Conservation (phyloP, 2,797 vertebrate species). For the Esox masquinongy region DNA sequence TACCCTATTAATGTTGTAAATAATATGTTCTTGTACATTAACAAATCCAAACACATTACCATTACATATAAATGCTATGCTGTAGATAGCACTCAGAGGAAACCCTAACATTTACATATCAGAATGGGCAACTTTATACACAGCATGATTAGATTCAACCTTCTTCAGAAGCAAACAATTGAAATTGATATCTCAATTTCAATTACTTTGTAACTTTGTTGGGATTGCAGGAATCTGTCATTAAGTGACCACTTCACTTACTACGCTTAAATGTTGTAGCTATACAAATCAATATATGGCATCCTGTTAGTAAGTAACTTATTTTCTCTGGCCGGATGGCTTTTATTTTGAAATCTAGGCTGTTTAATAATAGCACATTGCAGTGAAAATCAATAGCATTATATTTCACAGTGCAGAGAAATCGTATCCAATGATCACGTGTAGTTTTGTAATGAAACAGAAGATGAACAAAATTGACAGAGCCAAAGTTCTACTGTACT, state of each 20-base stretch:
- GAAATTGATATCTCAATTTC: conserved; percentile 65
- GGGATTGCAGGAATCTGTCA: conserved; percentile 56
- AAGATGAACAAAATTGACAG: neutral
- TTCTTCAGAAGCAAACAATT: conserved; percentile 1
- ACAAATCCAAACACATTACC: neutral
- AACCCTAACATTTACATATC: neutral
- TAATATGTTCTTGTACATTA: neutral
- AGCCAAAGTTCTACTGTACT: neutral
- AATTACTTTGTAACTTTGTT: conserved; percentile 74
- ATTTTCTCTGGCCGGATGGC: neutral
- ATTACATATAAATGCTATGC: neutral
- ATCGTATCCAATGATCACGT: neutral
- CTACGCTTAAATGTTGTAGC: conserved; percentile 69
- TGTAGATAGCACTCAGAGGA: neutral
- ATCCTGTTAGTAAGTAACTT: conserved; percentile 66
- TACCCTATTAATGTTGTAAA: too few relatives aligned
- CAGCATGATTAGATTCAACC: neutral
- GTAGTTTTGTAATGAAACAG: neutral
- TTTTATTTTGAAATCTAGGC: conserved; percentile 12
- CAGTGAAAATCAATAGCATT: conserved; percentile 20
- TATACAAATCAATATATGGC: conserved; percentile 74
- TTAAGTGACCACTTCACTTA: conserved; percentile 55
- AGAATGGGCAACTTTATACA: neutral
- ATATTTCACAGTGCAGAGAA: conserved; percentile 14
- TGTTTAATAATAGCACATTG: conserved; percentile 24